Percentiles rank a stretch among this genome's conserved stretches.
Evolutionary conservation across 2,113 vertebrate genomes (phyloP).

Genomic region (Sebastes schlegelii): DNA sequence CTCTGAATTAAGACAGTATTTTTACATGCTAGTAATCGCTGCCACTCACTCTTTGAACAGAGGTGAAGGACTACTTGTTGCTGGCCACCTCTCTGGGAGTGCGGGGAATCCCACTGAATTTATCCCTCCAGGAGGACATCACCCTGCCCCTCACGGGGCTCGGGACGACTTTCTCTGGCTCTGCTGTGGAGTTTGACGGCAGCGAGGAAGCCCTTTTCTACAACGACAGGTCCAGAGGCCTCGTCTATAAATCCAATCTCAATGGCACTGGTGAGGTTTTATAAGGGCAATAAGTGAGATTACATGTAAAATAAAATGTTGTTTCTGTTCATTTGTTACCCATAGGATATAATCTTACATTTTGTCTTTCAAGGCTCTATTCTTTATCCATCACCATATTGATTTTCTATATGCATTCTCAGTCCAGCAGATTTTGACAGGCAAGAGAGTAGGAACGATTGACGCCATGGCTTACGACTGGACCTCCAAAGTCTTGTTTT

Average conservation of each 20-base stretch:
- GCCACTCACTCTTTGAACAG: conserved; percentile 58
- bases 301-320: background rate
- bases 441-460: conserved; percentile 69
- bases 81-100: conserved; percentile 69
- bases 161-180: conserved; percentile 59
- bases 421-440: conserved; percentile 78
- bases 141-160: conserved; percentile 76
- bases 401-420: conserved; percentile 14
- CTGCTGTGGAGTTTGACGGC: conserved; percentile 79
- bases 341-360: background rate
- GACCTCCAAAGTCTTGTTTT: conserved; percentile 83
- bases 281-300: background rate
- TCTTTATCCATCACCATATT: background rate
- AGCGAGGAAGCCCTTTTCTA: conserved; percentile 71
- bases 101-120: conserved; percentile 77
- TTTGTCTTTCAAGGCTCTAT: background rate
- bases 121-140: conserved; percentile 79
- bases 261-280: conserved; percentile 77
- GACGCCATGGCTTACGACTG: conserved; percentile 83
- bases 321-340: background rate
- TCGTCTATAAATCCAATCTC: conserved; percentile 78
- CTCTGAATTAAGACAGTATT: background rate
- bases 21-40: background rate
- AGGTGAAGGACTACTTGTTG: conserved; percentile 78
- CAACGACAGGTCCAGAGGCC: conserved; percentile 71